A percentile compares a stretch with the other conserved stretches of the same genome.
Evolutionary conservation across 1,140 invertebrate genomes (phyloP).

Genomic region (Heliconius nattereri): DNA sequence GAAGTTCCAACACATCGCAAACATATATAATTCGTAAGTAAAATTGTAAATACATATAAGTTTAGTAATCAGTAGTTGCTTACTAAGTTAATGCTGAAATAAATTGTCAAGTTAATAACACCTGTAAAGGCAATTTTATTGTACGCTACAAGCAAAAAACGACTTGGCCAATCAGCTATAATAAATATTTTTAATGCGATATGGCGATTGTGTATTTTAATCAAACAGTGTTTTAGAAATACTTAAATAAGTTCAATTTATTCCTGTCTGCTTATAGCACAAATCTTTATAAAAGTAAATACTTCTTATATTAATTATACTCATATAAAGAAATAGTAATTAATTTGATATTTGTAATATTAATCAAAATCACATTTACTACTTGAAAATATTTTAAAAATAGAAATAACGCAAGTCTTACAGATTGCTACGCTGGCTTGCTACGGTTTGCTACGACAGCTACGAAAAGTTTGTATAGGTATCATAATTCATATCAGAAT

Average conservation of each 20-base stretch:
- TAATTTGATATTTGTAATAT: not conserved
- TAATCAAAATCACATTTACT: not conserved
- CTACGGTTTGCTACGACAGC: constrained; percentile 23
- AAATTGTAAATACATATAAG: not conserved
- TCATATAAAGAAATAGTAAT: not conserved
- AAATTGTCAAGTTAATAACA: not conserved
- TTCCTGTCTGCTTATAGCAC: too few relatives aligned
- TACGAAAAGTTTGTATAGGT: constrained; percentile 5
- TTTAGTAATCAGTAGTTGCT: not conserved
- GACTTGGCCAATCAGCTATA: too few relatives aligned
- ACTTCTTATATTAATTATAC: too few relatives aligned
- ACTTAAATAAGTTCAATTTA: too few relatives aligned
- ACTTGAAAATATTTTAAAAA: not conserved
- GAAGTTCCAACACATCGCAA: too few relatives aligned
- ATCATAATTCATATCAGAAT: not conserved
- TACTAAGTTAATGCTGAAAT: not conserved
- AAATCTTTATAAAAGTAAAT: too few relatives aligned
- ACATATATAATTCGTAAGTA: not conserved
- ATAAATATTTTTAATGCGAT: too few relatives aligned
- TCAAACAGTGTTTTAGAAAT: too few relatives aligned
- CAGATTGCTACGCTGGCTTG: not conserved
- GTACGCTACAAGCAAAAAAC: too few relatives aligned
- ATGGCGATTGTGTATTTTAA: too few relatives aligned
- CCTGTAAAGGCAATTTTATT: too few relatives aligned
- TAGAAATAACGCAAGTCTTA: not conserved